phyloP scores from a whole-genome alignment of 2,797 vertebrate genomes.

The Galagoides demidoff region DNA sequence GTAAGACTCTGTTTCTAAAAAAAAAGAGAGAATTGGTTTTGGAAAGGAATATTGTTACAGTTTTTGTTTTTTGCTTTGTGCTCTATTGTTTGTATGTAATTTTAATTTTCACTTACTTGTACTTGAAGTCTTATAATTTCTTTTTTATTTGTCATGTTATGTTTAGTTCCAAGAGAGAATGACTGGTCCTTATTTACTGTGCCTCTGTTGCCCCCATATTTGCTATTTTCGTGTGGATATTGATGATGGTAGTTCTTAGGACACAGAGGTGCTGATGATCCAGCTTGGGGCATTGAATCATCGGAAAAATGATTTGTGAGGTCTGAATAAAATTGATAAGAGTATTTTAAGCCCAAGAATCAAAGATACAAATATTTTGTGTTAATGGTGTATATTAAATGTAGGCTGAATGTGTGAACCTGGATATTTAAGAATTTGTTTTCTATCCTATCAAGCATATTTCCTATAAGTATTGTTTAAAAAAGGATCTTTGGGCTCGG shows the following conservation, averaged over 20 bases:
- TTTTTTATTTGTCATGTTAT: background rate
- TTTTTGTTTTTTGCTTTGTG: constrained; percentile 19
- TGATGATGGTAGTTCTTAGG: constrained; percentile 22
- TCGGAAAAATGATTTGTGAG: constrained; percentile 43
- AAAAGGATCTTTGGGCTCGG: background rate
- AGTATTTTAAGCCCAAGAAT: background rate
- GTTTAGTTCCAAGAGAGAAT: constrained; percentile 36
- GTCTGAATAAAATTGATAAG: background rate
- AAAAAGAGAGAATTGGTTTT: background rate
- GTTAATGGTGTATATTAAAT: constrained; percentile 7
- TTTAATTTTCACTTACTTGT: constrained; percentile 34
- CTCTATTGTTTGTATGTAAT: constrained; percentile 22
- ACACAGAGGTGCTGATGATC: background rate
- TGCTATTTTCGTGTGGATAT: background rate
- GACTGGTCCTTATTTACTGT: constrained; percentile 36
- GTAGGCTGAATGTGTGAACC: background rate
- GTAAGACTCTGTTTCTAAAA: too few species aligned
- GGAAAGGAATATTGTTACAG: background rate
- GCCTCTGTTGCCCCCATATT: constrained; percentile 19
- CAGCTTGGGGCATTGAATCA: background rate
- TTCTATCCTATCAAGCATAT: constrained; percentile 14
- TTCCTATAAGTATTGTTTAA: constrained; percentile 23
- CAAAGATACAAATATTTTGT: background rate
- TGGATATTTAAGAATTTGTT: constrained; percentile 23
- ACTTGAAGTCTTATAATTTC: background rate